phyloP scores from a whole-genome alignment of 1,140 invertebrate genomes.

The Leptinotarsa lineolata region DNA sequence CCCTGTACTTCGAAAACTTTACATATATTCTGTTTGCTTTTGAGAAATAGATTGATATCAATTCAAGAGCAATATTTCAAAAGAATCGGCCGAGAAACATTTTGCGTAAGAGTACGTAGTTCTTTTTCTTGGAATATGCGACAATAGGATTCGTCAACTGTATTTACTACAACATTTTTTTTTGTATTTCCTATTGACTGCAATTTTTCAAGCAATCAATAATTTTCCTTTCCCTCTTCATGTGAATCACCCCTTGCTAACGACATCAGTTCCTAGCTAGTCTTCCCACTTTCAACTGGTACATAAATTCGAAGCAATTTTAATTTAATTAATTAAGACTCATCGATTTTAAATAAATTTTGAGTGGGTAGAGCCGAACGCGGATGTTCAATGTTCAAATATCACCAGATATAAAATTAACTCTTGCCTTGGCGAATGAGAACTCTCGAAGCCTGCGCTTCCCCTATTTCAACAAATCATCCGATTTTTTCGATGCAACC shows the following conservation, averaged over 20 bases:
- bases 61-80: too few relatives aligned
- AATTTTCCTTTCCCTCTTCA: too few relatives aligned
- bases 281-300: constrained; percentile 20
- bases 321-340: constrained; percentile 32
- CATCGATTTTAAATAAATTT: constrained; percentile 32
- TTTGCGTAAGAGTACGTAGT: too few relatives aligned
- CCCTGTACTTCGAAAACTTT: too few relatives aligned
- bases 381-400: constrained; percentile 32
- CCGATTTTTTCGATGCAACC: constrained; percentile 45
- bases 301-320: constrained; percentile 28
- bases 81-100: too few relatives aligned
- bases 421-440: constrained; percentile 36
- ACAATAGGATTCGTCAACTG: too few relatives aligned
- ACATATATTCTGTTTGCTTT: too few relatives aligned
- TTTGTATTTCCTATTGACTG: too few relatives aligned
- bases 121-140: too few relatives aligned
- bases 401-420: constrained; percentile 37
- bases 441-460: constrained; percentile 29
- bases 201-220: too few relatives aligned
- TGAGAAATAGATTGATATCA: too few relatives aligned
- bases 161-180: too few relatives aligned
- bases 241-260: not conserved
- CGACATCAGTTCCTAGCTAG: constrained; percentile 7
- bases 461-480: constrained; percentile 45
- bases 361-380: constrained; percentile 16